A percentile compares a stretch with the other conserved stretches of the same genome.
Evolutionary conservation across 2,888 invertebrate species (phyloP).

Genomic region (Hydriomena furcata): DNA sequence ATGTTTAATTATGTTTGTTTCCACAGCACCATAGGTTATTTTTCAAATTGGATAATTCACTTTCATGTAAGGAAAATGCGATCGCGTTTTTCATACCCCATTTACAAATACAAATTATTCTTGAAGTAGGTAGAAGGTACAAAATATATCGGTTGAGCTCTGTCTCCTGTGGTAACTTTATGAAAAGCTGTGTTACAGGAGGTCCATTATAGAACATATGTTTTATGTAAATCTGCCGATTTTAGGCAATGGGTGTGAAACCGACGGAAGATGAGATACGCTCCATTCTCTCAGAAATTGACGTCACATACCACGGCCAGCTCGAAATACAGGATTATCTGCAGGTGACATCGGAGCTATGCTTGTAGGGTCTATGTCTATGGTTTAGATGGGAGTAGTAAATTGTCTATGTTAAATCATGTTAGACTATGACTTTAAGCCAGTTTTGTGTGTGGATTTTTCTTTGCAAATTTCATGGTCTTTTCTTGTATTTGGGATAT

Average conservation of each 20-base stretch:
- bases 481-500: too few species aligned
- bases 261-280: constrained; percentile 88
- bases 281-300: constrained; percentile 92
- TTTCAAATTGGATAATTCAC: too few species aligned
- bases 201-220: too few species aligned
- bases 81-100: too few species aligned
- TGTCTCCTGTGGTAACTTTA: too few species aligned
- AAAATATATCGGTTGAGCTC: too few species aligned
- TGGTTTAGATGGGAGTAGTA: constrained; percentile 12
- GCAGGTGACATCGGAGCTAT: constrained; percentile 85
- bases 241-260: constrained; percentile 86
- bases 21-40: neutral
- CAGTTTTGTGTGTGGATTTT: constrained; percentile 15
- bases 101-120: too few species aligned
- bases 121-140: too few species aligned
- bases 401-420: too few species aligned
- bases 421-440: too few species aligned
- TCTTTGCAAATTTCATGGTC: neutral
- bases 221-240: constrained; percentile 23
- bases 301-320: constrained; percentile 92
- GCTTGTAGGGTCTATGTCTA: constrained; percentile 38
- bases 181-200: too few species aligned
- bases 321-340: constrained; percentile 94
- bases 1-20: neutral
- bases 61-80: too few species aligned